These are phyloP conservation scores for Sciurus carolinensis DNA, from an alignment of 2,797 vertebrate species.

Conservation along the genomic window DNA sequence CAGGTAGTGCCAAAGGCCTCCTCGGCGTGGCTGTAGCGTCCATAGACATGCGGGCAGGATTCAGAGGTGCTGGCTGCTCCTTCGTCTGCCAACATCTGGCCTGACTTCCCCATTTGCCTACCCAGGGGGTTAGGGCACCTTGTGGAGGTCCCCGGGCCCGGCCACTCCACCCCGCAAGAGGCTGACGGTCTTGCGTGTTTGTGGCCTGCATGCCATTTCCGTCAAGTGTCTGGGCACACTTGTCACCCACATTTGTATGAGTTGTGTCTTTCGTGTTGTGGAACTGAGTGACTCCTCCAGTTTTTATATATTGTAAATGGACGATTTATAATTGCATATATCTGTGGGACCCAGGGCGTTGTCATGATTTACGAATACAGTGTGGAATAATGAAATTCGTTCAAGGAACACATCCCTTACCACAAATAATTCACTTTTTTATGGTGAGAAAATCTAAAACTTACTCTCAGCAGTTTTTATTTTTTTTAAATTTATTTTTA, in stretches of 20 bases:
- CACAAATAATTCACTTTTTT: neutral
- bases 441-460: neutral
- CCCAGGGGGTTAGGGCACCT: no score
- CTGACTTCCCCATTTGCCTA: no score
- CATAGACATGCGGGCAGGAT: no score
- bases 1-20: no score
- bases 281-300: neutral
- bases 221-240: accelerated
- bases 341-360: neutral
- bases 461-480: neutral
- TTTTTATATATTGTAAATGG: neutral
- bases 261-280: neutral
- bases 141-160: no score
- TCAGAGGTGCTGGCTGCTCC: no score
- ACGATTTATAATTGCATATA: neutral
- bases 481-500: no score
- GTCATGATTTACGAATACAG: neutral
- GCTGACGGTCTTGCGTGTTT: no score
- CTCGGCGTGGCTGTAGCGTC: no score
- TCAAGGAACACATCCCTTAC: neutral
- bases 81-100: no score
- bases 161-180: no score
- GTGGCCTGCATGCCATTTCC: no score
- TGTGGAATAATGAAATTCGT: neutral
- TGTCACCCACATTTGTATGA: neutral